Conservation (phyloP, 2,797 vertebrate genomes). For the Silurus aristotelis region DNA sequence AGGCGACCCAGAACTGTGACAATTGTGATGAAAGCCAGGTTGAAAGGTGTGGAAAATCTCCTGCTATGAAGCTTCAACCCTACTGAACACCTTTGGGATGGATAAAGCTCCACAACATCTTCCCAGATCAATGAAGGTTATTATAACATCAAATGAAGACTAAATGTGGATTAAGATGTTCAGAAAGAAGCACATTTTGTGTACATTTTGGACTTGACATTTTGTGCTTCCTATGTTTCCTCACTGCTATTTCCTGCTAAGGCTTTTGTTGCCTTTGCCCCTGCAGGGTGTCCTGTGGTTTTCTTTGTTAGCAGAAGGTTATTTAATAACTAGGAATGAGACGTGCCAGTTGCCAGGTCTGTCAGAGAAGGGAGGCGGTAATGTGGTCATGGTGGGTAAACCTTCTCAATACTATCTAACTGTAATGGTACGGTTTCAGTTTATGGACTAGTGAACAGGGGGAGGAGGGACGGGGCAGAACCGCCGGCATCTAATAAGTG, state of each 20-base stretch:
- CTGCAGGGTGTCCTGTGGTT: slow-evolving; percentile 48
- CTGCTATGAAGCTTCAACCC: no score
- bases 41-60: no score
- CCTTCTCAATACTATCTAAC: slow-evolving; percentile 31
- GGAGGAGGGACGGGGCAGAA: slow-evolving; percentile 19
- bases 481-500: slow-evolving; percentile 49
- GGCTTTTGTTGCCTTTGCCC: slow-evolving; percentile 58
- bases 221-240: not conserved
- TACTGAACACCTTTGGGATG: no score
- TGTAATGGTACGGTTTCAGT: slow-evolving; percentile 18
- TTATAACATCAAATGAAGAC: no score
- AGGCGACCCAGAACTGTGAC: no score
- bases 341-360: slow-evolving; percentile 46
- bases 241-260: not conserved
- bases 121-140: no score
- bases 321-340: slow-evolving; percentile 63
- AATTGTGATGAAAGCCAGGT: no score
- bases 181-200: no score
- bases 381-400: slow-evolving; percentile 49
- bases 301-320: slow-evolving; percentile 60
- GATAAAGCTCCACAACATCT: no score
- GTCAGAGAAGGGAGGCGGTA: slow-evolving; percentile 38
- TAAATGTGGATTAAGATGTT: no score
- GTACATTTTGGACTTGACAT: not conserved
- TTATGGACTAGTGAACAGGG: slow-evolving; percentile 37